Evolutionary conservation across 2,888 invertebrate species (phyloP).

Genomic region (Pristionchus mayeri): DNA sequence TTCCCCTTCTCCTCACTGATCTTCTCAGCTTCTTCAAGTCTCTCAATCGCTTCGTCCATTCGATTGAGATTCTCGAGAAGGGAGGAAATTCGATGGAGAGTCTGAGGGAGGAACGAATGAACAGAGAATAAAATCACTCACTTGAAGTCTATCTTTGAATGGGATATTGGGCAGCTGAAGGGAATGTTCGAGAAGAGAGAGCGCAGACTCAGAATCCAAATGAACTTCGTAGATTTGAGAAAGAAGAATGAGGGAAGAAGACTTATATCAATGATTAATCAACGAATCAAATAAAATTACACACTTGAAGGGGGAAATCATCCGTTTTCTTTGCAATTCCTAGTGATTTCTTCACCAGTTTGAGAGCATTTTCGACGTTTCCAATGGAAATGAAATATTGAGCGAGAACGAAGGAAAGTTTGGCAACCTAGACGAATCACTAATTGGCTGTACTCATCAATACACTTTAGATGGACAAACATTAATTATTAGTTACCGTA

Average conservation of each 20-base stretch:
- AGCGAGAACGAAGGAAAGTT: background rate
- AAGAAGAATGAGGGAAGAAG: conserved; percentile 42
- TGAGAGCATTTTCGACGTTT: background rate
- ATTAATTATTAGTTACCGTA: background rate
- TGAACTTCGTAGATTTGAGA: conserved; percentile 37
- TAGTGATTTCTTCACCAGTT: conserved; percentile 22
- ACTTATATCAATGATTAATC: background rate
- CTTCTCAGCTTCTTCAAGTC: background rate
- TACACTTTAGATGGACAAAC: background rate
- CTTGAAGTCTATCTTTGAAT: conserved; percentile 28
- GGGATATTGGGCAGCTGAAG: background rate
- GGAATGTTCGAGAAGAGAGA: conserved; percentile 30
- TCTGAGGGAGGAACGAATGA: background rate
- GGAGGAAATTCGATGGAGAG: conserved; percentile 3
- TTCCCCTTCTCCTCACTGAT: background rate
- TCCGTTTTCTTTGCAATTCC: background rate
- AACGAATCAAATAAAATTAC: background rate
- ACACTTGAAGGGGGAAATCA: background rate
- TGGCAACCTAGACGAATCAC: background rate
- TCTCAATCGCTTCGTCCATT: conserved; percentile 20
- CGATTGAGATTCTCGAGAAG: conserved; percentile 20
- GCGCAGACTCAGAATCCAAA: conserved; percentile 14
- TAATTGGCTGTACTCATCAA: background rate
- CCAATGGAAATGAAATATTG: conserved; percentile 1
- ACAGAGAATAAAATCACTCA: background rate